A percentile compares a stretch with the other conserved stretches of the same genome.
Conservation (phyloP, 2,888 invertebrate species). For the Apotomis capreana region DNA sequence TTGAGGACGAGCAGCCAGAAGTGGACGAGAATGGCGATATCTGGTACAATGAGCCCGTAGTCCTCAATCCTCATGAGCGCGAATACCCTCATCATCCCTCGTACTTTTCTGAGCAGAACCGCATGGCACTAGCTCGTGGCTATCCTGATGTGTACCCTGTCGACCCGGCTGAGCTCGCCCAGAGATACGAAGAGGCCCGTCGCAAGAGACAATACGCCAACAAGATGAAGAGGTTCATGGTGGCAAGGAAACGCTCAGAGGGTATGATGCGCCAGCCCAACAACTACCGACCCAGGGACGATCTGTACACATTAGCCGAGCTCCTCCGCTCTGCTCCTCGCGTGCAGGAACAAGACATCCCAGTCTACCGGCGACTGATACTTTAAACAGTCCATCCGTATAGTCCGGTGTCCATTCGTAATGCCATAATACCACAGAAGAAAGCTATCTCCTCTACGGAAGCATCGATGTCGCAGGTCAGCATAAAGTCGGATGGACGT, state of each 20-base stretch:
- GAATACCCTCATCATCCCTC: conserved; percentile 72
- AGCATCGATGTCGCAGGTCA: conserved; percentile 37
- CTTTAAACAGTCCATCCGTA: conserved; percentile 70
- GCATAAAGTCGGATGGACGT: conserved; percentile 56
- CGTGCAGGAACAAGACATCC: conserved; percentile 82
- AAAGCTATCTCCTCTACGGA: conserved; percentile 37
- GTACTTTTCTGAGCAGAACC: conserved; percentile 78
- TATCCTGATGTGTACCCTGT: conserved; percentile 76
- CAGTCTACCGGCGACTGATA: conserved; percentile 84
- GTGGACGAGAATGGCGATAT: conserved; percentile 81
- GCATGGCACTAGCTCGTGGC: conserved; percentile 70
- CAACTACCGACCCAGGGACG: conserved; percentile 79
- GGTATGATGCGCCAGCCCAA: conserved; percentile 69
- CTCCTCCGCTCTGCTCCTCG: conserved; percentile 80
- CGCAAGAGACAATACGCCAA: conserved; percentile 79
- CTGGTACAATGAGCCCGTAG: conserved; percentile 84
- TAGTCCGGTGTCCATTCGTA: conserved; percentile 47
- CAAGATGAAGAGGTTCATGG: conserved; percentile 85
- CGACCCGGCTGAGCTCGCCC: conserved; percentile 72
- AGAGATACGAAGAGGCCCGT: conserved; percentile 76
- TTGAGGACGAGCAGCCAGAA: conserved; percentile 78
- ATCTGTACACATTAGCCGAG: conserved; percentile 84
- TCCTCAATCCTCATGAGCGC: conserved; percentile 72
- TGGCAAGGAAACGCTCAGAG: conserved; percentile 82
- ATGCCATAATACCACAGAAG: conserved; percentile 40